Base-by-base conservation (phyloP, 2,113 vertebrate species). In the Mormyrus lacerda region DNA sequence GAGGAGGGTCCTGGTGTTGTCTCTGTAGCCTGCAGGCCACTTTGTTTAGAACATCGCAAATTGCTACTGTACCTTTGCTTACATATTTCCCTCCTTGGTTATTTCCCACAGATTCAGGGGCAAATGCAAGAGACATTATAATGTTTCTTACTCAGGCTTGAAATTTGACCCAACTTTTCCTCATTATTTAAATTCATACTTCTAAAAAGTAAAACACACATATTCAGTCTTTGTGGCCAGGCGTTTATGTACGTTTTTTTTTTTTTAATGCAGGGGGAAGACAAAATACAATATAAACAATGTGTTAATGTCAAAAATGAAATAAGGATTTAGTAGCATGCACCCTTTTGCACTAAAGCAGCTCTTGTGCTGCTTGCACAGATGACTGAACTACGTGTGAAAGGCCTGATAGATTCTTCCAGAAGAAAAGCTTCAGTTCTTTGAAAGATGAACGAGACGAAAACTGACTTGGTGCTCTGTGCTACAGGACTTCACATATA, bases 31-130 rank as follows among this genome's bases (percentile, higher is more conserved):
- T 19, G 48, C 48, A 58, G 42, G 39, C 88, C 6, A 35, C 58
- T 83, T 87, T 90, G 58, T 90, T 55, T 82, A 45, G 86, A 87
- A 58, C 44, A 21, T 86, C 8, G 42, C 45, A 44, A 21, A 58
- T 39, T 55, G 35, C 4, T 27, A 31, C 39, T 55, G 55, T 27
- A 45, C 45, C 48, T 83, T 85, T 55, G n/a, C 45, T 24, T 11
- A 27, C 58, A 24, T 27, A 11, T 35, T 35, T 35, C 3, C 58
- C 50, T 24, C 24, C 31, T 10, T 3, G 21, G 17, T 15, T 24
- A 35, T 42, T 31, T 27, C 61, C 3, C 61, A 65, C n/a, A 65
- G 10, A n/a, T 39, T 42, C n/a, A 51, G 82, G 3, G 42, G 17
- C 42, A 50, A 3, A 48, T 85, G 42, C 27, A 42, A 39, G 69